Conservation (phyloP, 2,888 invertebrate genomes). For the Malthinus seriepunctatus region DNA sequence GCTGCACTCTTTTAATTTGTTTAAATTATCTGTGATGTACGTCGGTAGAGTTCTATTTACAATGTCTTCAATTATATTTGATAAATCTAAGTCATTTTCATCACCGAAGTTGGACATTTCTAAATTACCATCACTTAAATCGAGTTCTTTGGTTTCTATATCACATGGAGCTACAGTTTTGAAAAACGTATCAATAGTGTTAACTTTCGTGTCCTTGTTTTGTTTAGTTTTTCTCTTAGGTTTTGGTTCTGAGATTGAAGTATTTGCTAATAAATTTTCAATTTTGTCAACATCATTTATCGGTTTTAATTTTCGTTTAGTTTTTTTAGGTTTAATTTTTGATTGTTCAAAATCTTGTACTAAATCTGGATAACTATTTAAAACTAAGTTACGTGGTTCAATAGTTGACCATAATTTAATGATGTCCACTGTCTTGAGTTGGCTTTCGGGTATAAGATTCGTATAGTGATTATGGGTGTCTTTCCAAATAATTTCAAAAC, state of each 20-base stretch:
- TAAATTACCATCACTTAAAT: slow-evolving; percentile 27
- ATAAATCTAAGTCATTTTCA: slow-evolving; percentile 56
- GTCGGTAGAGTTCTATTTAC: slow-evolving; percentile 44
- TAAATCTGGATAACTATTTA: slow-evolving; percentile 64
- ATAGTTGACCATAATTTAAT: slow-evolving; percentile 66
- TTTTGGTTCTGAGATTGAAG: slow-evolving; percentile 43
- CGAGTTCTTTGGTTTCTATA: slow-evolving; percentile 40
- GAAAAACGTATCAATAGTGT: slow-evolving; percentile 45
- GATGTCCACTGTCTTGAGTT: slow-evolving; percentile 55
- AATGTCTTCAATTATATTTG: slow-evolving; percentile 60
- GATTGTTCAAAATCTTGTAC: slow-evolving; percentile 62
- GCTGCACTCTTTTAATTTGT: slow-evolving; percentile 31
- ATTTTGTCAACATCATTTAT: slow-evolving; percentile 32
- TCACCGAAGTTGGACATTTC: slow-evolving; percentile 50
- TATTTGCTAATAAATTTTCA: slow-evolving; percentile 36
- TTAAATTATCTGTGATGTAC: slow-evolving; percentile 35
- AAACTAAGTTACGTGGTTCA: slow-evolving; percentile 69
- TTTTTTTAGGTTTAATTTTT: slow-evolving; percentile 54
- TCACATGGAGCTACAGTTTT: slow-evolving; percentile 35
- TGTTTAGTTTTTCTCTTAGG: slow-evolving; percentile 39
- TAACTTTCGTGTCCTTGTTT: slow-evolving; percentile 22
- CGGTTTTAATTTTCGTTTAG: slow-evolving; percentile 38
- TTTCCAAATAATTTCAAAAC: slow-evolving; percentile 74
- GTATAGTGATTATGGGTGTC: slow-evolving; percentile 62
- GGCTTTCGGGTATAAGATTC: slow-evolving; percentile 63